A percentile compares a stretch with the other conserved stretches of the same genome.
phyloP scores from a whole-genome alignment of 2,797 vertebrate species.

The Podargus strigoides region DNA sequence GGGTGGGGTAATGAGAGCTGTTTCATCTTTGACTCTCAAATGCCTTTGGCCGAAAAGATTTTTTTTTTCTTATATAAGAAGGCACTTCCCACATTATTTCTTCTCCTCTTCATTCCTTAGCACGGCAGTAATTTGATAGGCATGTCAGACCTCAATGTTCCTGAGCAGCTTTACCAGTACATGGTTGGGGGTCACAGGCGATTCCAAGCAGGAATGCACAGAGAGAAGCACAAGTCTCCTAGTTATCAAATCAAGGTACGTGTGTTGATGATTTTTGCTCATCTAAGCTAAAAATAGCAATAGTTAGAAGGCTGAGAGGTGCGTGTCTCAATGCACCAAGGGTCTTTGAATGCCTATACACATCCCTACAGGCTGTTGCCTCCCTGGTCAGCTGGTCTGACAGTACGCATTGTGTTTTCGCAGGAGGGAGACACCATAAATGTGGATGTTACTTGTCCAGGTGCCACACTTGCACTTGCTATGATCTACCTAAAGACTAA shows the following conservation, averaged over 20 bases:
- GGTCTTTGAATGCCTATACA: background rate
- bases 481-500: constrained; percentile 99
- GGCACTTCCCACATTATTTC: background rate
- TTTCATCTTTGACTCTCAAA: background rate
- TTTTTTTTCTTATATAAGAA: background rate
- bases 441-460: constrained; percentile 96
- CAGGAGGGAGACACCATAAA: constrained; percentile 98
- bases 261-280: background rate
- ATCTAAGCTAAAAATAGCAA: background rate
- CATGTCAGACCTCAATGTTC: constrained; percentile 97
- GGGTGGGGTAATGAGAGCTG: background rate
- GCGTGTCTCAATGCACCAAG: fast-evolving
- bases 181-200: constrained; percentile 96
- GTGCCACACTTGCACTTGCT: constrained; percentile 93
- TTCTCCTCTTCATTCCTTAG: constrained; percentile 62
- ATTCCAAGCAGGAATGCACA: constrained; percentile 86
- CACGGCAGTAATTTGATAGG: constrained; percentile 97
- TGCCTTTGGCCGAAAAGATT: background rate
- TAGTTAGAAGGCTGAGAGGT: background rate
- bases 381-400: background rate
- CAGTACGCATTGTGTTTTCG: background rate
- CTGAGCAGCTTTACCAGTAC: constrained; percentile 98
- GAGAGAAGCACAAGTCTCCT: constrained; percentile 96
- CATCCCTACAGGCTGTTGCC: background rate
- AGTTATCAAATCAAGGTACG: constrained; percentile 96